Evolutionary conservation across 92 coral and sea anemone species (phyloP), one percentile per base, ranked within the genome.

Genomic region (Porites divaricata): DNA sequence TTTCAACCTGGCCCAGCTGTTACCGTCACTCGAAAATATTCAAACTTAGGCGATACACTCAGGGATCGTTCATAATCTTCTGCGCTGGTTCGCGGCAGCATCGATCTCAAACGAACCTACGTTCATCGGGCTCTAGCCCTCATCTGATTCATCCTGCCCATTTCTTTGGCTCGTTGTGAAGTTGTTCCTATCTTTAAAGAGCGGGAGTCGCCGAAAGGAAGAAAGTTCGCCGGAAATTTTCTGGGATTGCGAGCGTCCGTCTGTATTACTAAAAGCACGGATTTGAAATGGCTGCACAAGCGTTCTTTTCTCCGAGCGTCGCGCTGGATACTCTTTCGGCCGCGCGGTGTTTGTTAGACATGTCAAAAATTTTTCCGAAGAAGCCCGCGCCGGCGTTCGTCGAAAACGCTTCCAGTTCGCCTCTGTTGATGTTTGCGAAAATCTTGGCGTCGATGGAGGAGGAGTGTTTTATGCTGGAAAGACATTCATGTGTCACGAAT

Each of bases 341-440:
- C 11, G 98, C 98, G n/a, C 74, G 95, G 8, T 94, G 98, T 82
- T 80, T 94, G 58, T 70, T 94, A 48, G 98, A 94, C 83, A 75
- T 94, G 79, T 94, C 98, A 48, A 86, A 90, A 63, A 89, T 81
- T 75, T 92, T 91, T 67, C 91, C 88, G 63, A 92, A 92, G 54
- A 87, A 82, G 61, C 83, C 90, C 58, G 81, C 87, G 25, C 93
- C 95, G 75, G 80, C 53, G 49, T 69, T 85, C 28, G 74, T 71
- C 25, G 98, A 94, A 56, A 79, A 80, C 71, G 6, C 87, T 12
- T 73, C 69, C 53, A 24, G 92, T 12, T 89, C 96, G 20, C 93
- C 98, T 41, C 81, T 95, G 82, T 70, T 93, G 80, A 91, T 95
- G 92, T 92, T 95, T 70, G 98, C 98, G 21, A 89, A 88, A 73